These are phyloP conservation scores for Uloborus diversus DNA, from an alignment of 1,140 invertebrate genomes.

Conservation along the genomic window DNA sequence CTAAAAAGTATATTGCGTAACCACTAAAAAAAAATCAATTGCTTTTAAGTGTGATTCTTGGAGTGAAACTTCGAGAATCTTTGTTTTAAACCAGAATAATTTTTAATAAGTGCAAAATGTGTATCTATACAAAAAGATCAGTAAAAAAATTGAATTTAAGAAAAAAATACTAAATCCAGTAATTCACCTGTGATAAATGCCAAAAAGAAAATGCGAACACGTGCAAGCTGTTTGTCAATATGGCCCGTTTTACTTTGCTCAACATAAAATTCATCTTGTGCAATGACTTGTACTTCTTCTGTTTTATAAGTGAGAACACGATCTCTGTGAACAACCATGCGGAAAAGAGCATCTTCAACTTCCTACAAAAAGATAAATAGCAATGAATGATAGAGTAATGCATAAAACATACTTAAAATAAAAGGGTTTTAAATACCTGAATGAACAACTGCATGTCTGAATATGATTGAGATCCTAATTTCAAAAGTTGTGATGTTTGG, in stretches of 20 bases:
- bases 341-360: constrained; percentile 73
- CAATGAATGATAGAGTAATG: not conserved
- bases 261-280: constrained; percentile 95
- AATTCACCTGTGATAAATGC: constrained; percentile 78
- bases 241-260: constrained; percentile 88
- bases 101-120: too few species aligned
- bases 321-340: constrained; percentile 82
- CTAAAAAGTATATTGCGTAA: too few species aligned
- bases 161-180: not conserved
- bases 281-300: constrained; percentile 96
- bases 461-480: constrained; percentile 88
- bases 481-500: constrained; percentile 94
- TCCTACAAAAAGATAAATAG: constrained; percentile 22
- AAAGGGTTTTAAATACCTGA: constrained; percentile 73
- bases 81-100: too few species aligned
- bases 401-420: constrained; percentile 5
- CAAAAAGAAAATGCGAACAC: constrained; percentile 94
- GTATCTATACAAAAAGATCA: constrained; percentile 11
- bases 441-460: constrained; percentile 94
- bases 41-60: too few species aligned
- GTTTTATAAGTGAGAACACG: constrained; percentile 94
- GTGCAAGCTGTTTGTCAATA: constrained; percentile 90
- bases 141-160: constrained; percentile 61
- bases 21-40: too few species aligned
- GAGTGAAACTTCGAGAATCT: too few species aligned